Conservation (phyloP, 2,113 vertebrate species). For the Perognathus longimembris region DNA sequence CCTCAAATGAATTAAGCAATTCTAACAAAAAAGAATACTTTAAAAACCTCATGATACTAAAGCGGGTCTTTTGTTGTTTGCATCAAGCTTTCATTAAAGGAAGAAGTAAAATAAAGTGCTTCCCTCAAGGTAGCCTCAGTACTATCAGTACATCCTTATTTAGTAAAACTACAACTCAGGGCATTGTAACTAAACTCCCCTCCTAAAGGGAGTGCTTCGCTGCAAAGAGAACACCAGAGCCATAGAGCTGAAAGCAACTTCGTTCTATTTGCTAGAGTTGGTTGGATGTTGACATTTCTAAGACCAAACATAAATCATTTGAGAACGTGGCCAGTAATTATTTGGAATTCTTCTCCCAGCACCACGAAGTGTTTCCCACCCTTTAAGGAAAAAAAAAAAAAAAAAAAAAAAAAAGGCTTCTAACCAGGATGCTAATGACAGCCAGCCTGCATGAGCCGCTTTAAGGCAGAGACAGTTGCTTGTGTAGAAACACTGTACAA, state of each 20-base stretch:
- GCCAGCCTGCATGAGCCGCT: slow-evolving; percentile 53
- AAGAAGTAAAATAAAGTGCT: neutral
- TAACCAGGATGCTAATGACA: slow-evolving; percentile 52
- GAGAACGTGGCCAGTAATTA: neutral
- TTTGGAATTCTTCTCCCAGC: slow-evolving; percentile 65
- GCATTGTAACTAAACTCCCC: neutral
- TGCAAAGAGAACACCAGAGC: too few species aligned
- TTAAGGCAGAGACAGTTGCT: slow-evolving; percentile 54
- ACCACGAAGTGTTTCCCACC: slow-evolving; percentile 64
- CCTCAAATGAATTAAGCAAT: too few species aligned
- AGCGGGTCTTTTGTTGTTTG: neutral
- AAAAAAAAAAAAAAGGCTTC: neutral
- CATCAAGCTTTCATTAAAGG: neutral
- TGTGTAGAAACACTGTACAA: slow-evolving; percentile 71
- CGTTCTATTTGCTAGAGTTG: neutral
- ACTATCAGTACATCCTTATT: too few species aligned
- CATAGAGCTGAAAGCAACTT: neutral
- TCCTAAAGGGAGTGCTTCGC: neutral
- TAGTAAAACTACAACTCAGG: neutral
- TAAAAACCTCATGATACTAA: neutral
- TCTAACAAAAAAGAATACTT: neutral
- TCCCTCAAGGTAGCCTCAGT: neutral
- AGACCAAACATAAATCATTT: slow-evolving; percentile 12
- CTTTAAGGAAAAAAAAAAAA: neutral
- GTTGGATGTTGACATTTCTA: neutral